phyloP scores from a whole-genome alignment of 1,140 invertebrate species.

The Centruroides sculpturatus region DNA sequence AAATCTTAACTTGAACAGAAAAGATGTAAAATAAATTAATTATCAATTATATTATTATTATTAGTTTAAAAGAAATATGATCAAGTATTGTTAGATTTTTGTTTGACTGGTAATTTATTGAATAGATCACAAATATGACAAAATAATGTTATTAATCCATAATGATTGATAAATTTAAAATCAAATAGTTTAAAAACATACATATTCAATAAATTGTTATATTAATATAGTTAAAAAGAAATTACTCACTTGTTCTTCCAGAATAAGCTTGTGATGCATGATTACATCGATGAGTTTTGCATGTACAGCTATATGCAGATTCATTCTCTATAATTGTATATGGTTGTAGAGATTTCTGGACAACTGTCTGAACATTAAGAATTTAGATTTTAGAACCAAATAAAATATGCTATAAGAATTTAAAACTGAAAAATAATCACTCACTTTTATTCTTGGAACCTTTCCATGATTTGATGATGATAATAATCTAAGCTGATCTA shows the following conservation, averaged over 20 bases:
- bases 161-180: not conserved
- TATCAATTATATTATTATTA: too few relatives aligned
- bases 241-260: not conserved
- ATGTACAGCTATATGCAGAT: not conserved
- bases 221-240: too few relatives aligned
- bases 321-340: too few relatives aligned
- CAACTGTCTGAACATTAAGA: not conserved
- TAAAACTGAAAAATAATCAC: not conserved
- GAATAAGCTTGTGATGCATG: not conserved
- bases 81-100: not conserved
- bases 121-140: too few relatives aligned
- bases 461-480: slow-evolving; percentile 18
- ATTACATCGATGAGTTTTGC: not conserved
- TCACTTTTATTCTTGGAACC: slow-evolving; percentile 13
- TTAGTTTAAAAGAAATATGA: not conserved
- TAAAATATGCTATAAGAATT: not conserved
- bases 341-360: too few relatives aligned
- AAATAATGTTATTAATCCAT: not conserved
- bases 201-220: not conserved
- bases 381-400: not conserved
- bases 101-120: not conserved
- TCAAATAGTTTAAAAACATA: not conserved
- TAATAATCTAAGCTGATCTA: slow-evolving; percentile 19
- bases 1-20: too few relatives aligned
- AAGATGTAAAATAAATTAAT: too few relatives aligned